These are phyloP conservation scores for Beris chalybata DNA, from an alignment of 2,888 invertebrate species.

Conservation along the genomic window DNA sequence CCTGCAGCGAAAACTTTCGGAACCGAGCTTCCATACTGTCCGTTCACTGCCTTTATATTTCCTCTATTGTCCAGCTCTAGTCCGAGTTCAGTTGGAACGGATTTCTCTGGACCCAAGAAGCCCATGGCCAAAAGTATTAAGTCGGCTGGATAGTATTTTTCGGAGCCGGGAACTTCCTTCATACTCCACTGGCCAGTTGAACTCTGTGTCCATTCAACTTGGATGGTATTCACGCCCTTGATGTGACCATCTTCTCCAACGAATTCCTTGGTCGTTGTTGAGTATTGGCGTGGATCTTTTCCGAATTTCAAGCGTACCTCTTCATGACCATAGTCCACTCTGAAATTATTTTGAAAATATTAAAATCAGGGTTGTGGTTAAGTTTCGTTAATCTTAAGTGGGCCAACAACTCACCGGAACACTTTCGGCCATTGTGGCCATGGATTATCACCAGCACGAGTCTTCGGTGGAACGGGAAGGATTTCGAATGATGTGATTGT, in stretches of 20 bases:
- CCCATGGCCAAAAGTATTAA: conserved; percentile 97
- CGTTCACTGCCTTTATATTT: conserved; percentile 81
- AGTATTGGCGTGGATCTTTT: conserved; percentile 90
- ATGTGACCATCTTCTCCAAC: conserved; percentile 87
- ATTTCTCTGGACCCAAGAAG: conserved; percentile 93
- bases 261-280: conserved; percentile 93
- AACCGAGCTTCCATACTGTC: conserved; percentile 77
- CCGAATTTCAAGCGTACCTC: conserved; percentile 92
- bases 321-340: conserved; percentile 97
- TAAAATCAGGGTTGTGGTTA: neutral
- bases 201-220: conserved; percentile 93
- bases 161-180: conserved; percentile 79
- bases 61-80: conserved; percentile 87
- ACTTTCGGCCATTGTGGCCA: conserved; percentile 99
- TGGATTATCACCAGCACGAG: conserved; percentile 86
- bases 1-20: conserved; percentile 93
- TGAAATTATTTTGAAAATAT: conserved; percentile 42
- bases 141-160: conserved; percentile 81
- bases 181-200: conserved; percentile 92
- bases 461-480: conserved; percentile 84
- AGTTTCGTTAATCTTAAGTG: neutral
- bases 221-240: conserved; percentile 85
- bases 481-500: conserved; percentile 95
- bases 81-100: conserved; percentile 78
- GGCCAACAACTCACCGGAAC: conserved; percentile 65